Percentiles rank a stretch among this genome's conserved stretches.
Evolutionary conservation across 2,888 invertebrate genomes (phyloP).

Genomic region (Pardosa pseudoannulata): DNA sequence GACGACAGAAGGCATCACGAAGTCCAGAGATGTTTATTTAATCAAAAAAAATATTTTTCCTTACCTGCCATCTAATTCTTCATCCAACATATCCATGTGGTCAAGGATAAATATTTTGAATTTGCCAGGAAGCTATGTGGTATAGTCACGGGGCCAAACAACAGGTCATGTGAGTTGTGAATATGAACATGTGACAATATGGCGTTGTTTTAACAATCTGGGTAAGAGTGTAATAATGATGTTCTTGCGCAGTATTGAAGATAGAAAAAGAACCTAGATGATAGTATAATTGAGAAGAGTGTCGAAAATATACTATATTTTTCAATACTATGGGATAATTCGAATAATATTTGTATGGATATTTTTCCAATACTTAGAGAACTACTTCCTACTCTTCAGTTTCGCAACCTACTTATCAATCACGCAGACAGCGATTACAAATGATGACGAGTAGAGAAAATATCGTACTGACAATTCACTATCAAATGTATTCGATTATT

Average conservation of each 20-base stretch:
- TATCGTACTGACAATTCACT: no score
- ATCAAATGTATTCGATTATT: no score
- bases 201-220: conserved; percentile 70
- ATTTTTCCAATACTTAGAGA: no score
- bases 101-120: conserved; percentile 77
- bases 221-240: neutral
- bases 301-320: no score
- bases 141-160: conserved; percentile 80
- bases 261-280: no score
- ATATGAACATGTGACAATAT: conserved; percentile 78
- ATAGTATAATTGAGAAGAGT: no score
- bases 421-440: neutral
- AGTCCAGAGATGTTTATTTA: neutral
- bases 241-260: conserved; percentile 16
- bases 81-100: conserved; percentile 78
- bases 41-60: conserved; percentile 44
- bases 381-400: neutral
- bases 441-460: neutral
- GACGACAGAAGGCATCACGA: neutral
- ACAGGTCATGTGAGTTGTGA: conserved; percentile 79
- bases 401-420: neutral
- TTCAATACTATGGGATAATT: no score
- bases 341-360: no score
- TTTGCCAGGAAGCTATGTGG: conserved; percentile 78
- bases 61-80: conserved; percentile 78